Percentiles rank a stretch among this genome's conserved stretches.
Conservation (phyloP, 2,888 invertebrate species). For the Nymphalis c-album region DNA sequence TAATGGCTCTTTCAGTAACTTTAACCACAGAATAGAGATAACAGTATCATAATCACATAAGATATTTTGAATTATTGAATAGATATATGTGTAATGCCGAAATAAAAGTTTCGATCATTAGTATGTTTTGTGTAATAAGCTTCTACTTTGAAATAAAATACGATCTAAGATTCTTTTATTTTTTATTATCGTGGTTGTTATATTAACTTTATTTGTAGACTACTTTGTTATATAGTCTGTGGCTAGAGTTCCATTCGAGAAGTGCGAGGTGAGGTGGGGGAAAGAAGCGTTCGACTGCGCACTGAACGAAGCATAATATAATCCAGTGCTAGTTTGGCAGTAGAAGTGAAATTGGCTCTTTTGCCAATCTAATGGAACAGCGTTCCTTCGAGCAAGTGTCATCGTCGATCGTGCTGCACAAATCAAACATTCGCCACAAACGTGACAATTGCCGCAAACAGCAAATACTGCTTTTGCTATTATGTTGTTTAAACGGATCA, state of each 20-base stretch:
- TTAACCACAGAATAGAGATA: conserved; percentile 50
- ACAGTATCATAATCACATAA: conserved; percentile 37
- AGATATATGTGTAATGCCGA: no score
- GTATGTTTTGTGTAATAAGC: no score
- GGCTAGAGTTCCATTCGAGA: conserved; percentile 48
- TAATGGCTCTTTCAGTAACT: conserved; percentile 47
- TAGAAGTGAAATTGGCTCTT: conserved; percentile 70
- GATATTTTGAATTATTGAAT: no score
- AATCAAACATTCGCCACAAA: conserved; percentile 74
- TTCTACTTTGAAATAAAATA: no score
- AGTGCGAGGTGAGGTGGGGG: conserved; percentile 43
- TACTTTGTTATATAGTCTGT: conserved; percentile 49
- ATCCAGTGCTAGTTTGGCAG: conserved; percentile 67
- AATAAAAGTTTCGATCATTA: no score
- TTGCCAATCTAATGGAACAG: conserved; percentile 80
- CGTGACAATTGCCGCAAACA: conserved; percentile 75
- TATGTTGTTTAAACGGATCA: conserved; percentile 82
- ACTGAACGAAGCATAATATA: conserved; percentile 38
- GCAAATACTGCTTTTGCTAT: conserved; percentile 74
- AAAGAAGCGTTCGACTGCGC: conserved; percentile 52
- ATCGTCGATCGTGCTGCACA: conserved; percentile 63
- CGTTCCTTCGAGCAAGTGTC: conserved; percentile 68
- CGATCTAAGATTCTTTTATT: no score
- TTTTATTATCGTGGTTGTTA: neutral
- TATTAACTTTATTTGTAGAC: neutral